A percentile compares a stretch with the other conserved stretches of the same genome.
Conservation (phyloP, 1,140 invertebrate genomes). For the Brachionus asplanchnoidis region DNA sequence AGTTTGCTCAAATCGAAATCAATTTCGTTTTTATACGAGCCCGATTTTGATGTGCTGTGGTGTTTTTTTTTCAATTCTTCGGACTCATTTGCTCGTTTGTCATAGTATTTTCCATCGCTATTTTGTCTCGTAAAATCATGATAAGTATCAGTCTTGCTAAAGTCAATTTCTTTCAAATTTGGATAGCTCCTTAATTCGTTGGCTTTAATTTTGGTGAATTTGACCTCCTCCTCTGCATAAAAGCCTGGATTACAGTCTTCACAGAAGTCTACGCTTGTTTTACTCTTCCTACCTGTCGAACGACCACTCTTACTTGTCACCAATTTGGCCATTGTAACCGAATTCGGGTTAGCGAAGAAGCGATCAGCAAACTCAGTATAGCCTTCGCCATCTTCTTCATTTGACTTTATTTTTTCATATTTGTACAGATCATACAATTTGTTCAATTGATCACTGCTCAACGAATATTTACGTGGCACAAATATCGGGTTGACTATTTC, state of each 20-base stretch:
- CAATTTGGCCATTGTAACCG: neutral
- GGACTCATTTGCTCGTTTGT: neutral
- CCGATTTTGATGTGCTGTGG: neutral
- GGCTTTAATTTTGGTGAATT: neutral
- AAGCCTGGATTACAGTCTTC: neutral
- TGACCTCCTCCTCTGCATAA: neutral
- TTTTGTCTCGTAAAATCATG: neutral
- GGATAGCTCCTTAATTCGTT: slow-evolving; percentile 6
- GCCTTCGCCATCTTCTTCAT: neutral
- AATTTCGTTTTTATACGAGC: slow-evolving; percentile 7
- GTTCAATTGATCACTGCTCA: neutral
- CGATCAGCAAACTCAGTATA: neutral
- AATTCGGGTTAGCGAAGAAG: neutral
- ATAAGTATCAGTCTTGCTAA: neutral
- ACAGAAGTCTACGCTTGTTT: neutral
- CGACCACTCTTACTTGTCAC: neutral
- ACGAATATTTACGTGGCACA: neutral
- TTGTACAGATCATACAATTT: neutral
- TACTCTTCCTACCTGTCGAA: neutral
- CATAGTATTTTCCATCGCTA: neutral
- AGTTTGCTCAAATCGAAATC: neutral
- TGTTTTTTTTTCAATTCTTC: neutral
- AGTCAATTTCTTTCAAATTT: neutral
- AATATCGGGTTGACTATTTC: neutral
- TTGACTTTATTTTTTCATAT: neutral